Base-by-base conservation (phyloP, 2,113 vertebrate species). In the Catharus bicknelli region DNA sequence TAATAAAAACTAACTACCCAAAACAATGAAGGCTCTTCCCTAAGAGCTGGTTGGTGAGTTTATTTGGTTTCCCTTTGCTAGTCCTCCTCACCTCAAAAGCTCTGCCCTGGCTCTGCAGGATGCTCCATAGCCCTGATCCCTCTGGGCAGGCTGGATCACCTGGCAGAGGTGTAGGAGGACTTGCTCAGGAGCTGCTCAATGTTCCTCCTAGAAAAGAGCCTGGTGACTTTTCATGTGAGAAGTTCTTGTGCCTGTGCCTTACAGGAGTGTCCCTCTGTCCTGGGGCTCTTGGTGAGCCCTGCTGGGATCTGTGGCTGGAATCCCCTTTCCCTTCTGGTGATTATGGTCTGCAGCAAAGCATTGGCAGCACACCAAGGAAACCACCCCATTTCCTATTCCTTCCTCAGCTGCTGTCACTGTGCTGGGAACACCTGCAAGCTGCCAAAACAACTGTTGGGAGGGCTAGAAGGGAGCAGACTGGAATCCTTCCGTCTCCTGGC, bases 401-500 rank as follows among this genome's bases (percentile, higher is more conserved):
- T 88, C 1, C 5, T 86, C 83, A 80, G 82, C 90, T 91, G 90
- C 93, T 87, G 74, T 89, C 11, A 2, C 69, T 72, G 81, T 54
- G 75, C 90, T 72, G 47, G 19, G 85, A 94, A 5, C 85, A 95
- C 91, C 89, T 95, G 84, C 84, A 57, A 14, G 91, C 86, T 95
- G 90, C 94, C 93, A 91, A 8, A 95, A 75, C 78, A 78, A 48
- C 87, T 51, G 48, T 21, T 80, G 43, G 9, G 77, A 86, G 80
- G 26, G 42, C 74, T 57, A 29, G 50, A 10, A 73, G 69, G 67
- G 82, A 32, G 21, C 13, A 20, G 63, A 25, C 62, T 64, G 88
- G 78, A 79, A 64, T 94, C 78, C 78, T 85, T 75, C 73, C 74
- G 25, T 57, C 62, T 75, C 48, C 69, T 57, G 76, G 42, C 83